Evolutionary conservation across 2,797 vertebrate genomes (phyloP).

Genomic region (Aotus griseimembra): DNA sequence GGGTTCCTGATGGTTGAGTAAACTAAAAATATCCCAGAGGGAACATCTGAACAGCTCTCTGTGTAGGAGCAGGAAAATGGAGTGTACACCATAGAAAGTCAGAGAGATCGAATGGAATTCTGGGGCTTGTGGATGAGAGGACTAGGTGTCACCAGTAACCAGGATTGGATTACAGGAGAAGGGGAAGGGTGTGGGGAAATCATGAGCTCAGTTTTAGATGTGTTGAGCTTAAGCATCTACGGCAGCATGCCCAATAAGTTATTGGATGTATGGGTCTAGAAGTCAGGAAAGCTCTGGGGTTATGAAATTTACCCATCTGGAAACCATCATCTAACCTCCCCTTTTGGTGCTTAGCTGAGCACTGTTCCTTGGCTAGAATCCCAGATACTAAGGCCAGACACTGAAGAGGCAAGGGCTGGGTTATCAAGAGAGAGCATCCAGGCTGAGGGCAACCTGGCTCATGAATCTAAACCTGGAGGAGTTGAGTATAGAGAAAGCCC

Average conservation of each 20-base stretch:
- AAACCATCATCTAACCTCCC: not conserved
- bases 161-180: not conserved
- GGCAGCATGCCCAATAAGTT: not conserved
- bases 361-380: not conserved
- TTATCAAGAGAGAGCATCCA: not conserved
- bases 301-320: not conserved
- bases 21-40: not conserved
- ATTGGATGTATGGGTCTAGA: not conserved
- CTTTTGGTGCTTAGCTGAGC: not conserved
- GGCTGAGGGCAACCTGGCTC: not conserved
- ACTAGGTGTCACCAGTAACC: not conserved
- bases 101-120: not conserved
- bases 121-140: not conserved
- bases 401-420: not conserved
- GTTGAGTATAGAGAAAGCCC: not conserved
- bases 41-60: not conserved
- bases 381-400: not conserved
- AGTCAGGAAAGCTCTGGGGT: not conserved
- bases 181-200: not conserved
- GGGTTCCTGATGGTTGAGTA: not conserved
- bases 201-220: not conserved
- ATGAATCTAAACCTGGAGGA: not conserved
- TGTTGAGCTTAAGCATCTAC: not conserved
- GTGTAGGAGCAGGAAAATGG: not conserved
- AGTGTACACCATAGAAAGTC: rapidly evolving